Conservation (phyloP, 2,797 vertebrate genomes). For the Eulemur mongoz region DNA sequence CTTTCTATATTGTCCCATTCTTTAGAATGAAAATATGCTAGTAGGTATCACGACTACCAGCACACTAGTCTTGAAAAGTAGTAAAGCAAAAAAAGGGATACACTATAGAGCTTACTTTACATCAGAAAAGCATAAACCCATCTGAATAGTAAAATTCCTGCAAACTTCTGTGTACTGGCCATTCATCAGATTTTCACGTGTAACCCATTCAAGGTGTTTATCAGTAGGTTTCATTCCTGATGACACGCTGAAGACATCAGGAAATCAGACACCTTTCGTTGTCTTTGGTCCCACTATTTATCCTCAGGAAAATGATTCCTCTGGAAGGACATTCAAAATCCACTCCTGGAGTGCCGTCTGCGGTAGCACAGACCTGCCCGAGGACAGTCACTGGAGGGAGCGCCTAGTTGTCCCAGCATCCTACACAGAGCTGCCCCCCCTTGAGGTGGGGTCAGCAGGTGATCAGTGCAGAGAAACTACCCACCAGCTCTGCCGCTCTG, state of each 20-base stretch:
- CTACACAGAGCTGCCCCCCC: background rate
- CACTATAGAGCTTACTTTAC: background rate
- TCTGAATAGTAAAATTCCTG: background rate
- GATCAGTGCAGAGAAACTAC: background rate
- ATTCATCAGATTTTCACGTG: background rate
- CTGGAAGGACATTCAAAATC: background rate
- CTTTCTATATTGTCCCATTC: background rate
- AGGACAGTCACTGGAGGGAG: background rate
- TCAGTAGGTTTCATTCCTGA: background rate
- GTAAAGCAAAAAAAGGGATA: background rate
- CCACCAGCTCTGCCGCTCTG: too few relatives aligned
- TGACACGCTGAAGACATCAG: background rate
- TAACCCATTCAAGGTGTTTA: background rate
- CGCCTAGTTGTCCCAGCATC: accelerated
- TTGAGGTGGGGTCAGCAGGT: accelerated
- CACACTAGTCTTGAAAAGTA: background rate
- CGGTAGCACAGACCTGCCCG: background rate
- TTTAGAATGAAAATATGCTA: background rate
- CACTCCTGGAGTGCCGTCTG: background rate
- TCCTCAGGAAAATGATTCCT: background rate
- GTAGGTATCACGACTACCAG: background rate
- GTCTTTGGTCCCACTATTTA: background rate
- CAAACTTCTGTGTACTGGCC: background rate
- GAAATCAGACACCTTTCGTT: background rate
- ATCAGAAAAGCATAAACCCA: background rate